A percentile compares a stretch with the other conserved stretches of the same genome.
These are phyloP conservation scores for Cardiocondyla obscurior DNA, from an alignment of 1,140 invertebrate species.

Conservation along the genomic window DNA sequence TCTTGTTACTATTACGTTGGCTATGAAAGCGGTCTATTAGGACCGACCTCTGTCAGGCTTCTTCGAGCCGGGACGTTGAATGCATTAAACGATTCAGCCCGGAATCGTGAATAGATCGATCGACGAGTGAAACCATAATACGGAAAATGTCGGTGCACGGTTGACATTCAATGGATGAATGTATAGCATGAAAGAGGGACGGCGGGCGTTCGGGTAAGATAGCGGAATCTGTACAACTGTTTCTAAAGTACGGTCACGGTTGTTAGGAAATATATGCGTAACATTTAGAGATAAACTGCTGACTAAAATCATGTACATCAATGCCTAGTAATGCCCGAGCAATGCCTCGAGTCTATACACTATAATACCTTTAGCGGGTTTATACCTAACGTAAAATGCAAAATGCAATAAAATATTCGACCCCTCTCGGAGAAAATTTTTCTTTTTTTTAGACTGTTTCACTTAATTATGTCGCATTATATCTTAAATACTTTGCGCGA, in stretches of 20 bases:
- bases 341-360: too few relatives aligned
- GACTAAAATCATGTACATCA: too few relatives aligned
- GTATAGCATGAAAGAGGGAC: slow-evolving; percentile 42
- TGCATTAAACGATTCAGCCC: neutral
- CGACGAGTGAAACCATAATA: slow-evolving; percentile 43
- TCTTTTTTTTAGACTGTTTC: too few relatives aligned
- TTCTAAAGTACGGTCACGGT: slow-evolving; percentile 7
- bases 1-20: slow-evolving; percentile 55
- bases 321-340: too few relatives aligned
- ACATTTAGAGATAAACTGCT: too few relatives aligned
- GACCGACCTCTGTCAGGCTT: slow-evolving; percentile 33
- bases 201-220: neutral
- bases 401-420: slow-evolving; percentile 43
- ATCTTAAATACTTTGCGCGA: slow-evolving; percentile 10
- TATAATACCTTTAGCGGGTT: too few relatives aligned
- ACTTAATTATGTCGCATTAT: slow-evolving; percentile 35
- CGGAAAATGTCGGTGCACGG: slow-evolving; percentile 34
- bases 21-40: slow-evolving; percentile 38
- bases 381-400: too few relatives aligned
- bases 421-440: neutral
- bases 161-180: slow-evolving; percentile 43
- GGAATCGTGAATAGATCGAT: slow-evolving; percentile 19
- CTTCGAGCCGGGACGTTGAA: neutral
- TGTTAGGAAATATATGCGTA: slow-evolving; percentile 40
- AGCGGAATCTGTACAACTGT: slow-evolving; percentile 36